Base-by-base conservation (phyloP, 2,888 invertebrate species). In the Lottia scabra region DNA sequence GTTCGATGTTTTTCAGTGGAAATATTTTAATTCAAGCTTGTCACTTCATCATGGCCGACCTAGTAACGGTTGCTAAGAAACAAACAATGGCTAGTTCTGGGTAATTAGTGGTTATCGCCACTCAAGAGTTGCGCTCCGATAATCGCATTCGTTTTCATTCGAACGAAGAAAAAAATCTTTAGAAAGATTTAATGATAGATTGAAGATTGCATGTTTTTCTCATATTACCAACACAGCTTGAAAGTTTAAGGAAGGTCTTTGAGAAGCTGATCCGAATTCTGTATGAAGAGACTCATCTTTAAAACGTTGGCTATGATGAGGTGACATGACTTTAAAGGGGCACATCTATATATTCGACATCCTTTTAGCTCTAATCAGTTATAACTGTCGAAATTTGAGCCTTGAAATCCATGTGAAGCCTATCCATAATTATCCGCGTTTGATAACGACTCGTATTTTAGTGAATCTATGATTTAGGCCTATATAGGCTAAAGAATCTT, bases 1-100 rank as follows among this genome's bases (percentile, higher is more conserved):
- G 2, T 30, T 38, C 38, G 38, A 38, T 38, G 38, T 38, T 38
- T 38, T 38, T 38, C 38, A 38, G 38, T 38, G 8, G 38, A 38
- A 38, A 38, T 38, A 8, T 38, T 56, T 12, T 56, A 56, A 56
- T 56, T 23, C 56, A 19, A 23, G 56, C 56, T 23, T 56, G 56
- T 56, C 56, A 56, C 56, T 56, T 56, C 56, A 56, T 56, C 56
- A 56, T 56, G 56, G 56, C 56, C 56, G 56, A 56, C 56, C 56
- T 56, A 56, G 56, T 19, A 23, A 56, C 56, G 56, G 56, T 56
- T 56, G 56, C 56, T 56, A 56, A 23, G 56, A 19, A 56, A 56
- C 56, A 56, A 19, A 56, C 56, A 56, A 56, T 56, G 56, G 19
- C 56, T 23, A 56, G 56, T 56, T 56, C 56, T 56, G 56, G 56